Evolutionary conservation across 2,797 vertebrate genomes (phyloP).

Genomic region (Brachymystax lenok): DNA sequence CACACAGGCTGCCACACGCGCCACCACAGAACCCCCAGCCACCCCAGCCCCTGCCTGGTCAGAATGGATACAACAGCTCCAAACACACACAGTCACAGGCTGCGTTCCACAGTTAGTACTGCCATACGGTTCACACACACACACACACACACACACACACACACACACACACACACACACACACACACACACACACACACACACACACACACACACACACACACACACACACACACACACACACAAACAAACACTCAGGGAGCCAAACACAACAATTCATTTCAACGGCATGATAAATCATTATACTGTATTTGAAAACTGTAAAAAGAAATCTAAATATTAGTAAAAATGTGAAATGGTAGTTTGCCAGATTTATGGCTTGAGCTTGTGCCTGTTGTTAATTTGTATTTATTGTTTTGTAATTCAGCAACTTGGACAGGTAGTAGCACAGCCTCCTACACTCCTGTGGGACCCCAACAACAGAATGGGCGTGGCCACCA

Average conservation of each 20-base stretch:
- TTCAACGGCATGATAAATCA: neutral
- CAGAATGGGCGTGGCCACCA: constrained; percentile 62
- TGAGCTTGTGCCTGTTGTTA: neutral
- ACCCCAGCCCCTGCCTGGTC: constrained; percentile 54
- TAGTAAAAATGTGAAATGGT: neutral
- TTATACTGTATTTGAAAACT: neutral
- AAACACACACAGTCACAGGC: constrained; percentile 59
- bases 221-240: neutral
- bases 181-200: neutral
- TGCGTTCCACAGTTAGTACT: constrained; percentile 50
- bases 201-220: neutral
- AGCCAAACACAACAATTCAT: neutral
- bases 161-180: neutral
- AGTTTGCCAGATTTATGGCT: neutral
- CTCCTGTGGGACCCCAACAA: constrained; percentile 45
- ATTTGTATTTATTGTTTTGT: neutral
- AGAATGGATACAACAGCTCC: constrained; percentile 69
- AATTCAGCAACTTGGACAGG: constrained; percentile 60
- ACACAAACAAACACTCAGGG: neutral
- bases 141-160: neutral
- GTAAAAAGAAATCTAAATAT: neutral
- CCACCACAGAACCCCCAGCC: constrained; percentile 58
- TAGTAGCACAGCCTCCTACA: constrained; percentile 50
- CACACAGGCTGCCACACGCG: constrained; percentile 47
- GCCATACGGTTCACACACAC: neutral